Conservation (phyloP, 37 sponge, comb jelly and placozoan genomes). For the Bolinopsis microptera region DNA sequence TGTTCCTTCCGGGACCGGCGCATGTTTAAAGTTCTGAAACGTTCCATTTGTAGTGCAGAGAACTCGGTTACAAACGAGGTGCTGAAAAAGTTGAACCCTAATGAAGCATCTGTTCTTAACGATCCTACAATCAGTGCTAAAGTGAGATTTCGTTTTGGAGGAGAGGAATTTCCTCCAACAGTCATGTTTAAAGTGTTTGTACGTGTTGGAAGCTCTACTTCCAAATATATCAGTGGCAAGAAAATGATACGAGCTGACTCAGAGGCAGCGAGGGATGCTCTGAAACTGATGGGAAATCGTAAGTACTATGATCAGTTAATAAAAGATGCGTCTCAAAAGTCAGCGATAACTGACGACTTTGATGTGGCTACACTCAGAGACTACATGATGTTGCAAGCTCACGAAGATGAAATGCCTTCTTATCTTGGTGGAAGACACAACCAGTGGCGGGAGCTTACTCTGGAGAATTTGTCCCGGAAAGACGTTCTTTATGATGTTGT, state of each 20-base stretch:
- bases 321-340: conserved; percentile 76
- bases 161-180: conserved; percentile 83
- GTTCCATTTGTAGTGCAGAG: conserved; percentile 86
- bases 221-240: conserved; percentile 86
- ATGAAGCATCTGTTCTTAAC: conserved; percentile 80
- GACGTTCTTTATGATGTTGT: conserved; percentile 40
- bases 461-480: conserved; percentile 66
- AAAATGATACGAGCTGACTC: conserved; percentile 81
- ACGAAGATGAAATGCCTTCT: conserved; percentile 88
- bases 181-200: conserved; percentile 90
- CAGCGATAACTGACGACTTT: conserved; percentile 75
- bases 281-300: conserved; percentile 86
- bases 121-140: conserved; percentile 87
- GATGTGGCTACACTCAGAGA: conserved; percentile 92
- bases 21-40: conserved; percentile 80
- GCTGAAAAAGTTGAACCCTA: conserved; percentile 79
- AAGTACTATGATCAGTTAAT: conserved; percentile 84
- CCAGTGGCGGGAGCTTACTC: conserved; percentile 82
- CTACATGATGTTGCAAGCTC: conserved; percentile 75
- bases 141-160: conserved; percentile 90
- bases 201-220: conserved; percentile 67
- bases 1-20: conserved; percentile 72
- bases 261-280: conserved; percentile 90
- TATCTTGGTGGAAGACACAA: conserved; percentile 91
- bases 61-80: conserved; percentile 85